Evolutionary conservation across 2,797 vertebrate genomes (phyloP).

Genomic region (Enoplosus armatus): DNA sequence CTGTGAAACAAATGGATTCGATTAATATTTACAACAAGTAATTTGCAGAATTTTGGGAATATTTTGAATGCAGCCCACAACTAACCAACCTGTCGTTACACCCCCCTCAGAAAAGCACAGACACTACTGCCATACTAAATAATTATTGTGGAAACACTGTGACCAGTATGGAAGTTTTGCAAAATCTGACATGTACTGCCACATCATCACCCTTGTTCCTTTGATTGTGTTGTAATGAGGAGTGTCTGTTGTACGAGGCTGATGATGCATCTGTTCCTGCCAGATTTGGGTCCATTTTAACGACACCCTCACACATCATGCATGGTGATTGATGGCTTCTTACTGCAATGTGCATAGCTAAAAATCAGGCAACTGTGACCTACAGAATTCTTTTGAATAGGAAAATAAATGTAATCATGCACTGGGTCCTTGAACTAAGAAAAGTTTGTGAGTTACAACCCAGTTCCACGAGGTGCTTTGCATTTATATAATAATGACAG

Average conservation of each 20-base stretch:
- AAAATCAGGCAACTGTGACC: background rate
- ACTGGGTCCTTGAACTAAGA: background rate
- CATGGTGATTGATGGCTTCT: background rate
- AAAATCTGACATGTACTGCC: background rate
- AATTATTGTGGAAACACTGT: conserved; percentile 16
- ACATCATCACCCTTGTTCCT: background rate
- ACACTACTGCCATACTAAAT: background rate
- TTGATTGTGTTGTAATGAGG: background rate
- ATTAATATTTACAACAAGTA: background rate
- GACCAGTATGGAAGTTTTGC: conserved; percentile 14
- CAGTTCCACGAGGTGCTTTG: background rate
- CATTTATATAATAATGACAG: background rate
- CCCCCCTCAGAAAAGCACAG: no score
- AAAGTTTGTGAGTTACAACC: background rate
- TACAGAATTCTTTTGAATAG: background rate
- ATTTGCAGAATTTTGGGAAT: background rate
- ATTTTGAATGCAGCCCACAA: background rate
- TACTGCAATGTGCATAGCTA: background rate
- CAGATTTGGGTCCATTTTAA: background rate
- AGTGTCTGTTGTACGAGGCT: background rate
- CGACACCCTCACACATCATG: background rate
- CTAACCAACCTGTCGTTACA: background rate
- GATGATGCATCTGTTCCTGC: background rate
- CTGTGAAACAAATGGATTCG: background rate
- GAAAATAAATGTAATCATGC: background rate